These are phyloP conservation scores for Mantis religiosa DNA, from an alignment of 2,888 invertebrate genomes.

Conservation along the genomic window DNA sequence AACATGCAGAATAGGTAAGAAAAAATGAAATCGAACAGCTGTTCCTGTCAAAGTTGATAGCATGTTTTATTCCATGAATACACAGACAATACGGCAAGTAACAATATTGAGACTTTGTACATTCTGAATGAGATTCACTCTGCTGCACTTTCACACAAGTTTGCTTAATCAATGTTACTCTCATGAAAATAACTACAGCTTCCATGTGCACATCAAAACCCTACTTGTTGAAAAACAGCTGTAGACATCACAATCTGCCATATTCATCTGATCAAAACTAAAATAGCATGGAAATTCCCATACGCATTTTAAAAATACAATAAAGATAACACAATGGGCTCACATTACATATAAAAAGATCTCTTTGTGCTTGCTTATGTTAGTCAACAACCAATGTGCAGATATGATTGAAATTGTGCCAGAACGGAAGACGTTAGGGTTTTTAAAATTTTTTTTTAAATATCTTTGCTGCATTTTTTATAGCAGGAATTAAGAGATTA, in stretches of 20 bases:
- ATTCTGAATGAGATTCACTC: constrained; percentile 27
- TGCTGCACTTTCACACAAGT: constrained; percentile 9
- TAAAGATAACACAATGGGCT: constrained; percentile 20
- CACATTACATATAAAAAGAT: constrained; percentile 29
- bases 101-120: constrained; percentile 31
- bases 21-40: background rate
- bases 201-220: constrained; percentile 21
- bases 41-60: constrained; percentile 20
- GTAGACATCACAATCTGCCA: constrained; percentile 17
- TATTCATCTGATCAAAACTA: constrained; percentile 18
- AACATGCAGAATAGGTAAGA: background rate
- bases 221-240: constrained; percentile 6
- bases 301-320: constrained; percentile 19
- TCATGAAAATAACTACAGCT: constrained; percentile 20
- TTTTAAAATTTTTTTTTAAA: constrained; percentile 15
- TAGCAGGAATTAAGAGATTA: constrained; percentile 17
- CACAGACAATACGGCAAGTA: constrained; percentile 32
- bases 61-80: constrained; percentile 31
- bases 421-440: constrained; percentile 30
- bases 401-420: constrained; percentile 28
- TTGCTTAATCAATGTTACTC: constrained; percentile 11
- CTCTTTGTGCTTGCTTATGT: constrained; percentile 23
- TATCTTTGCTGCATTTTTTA: constrained; percentile 4
- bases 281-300: constrained; percentile 1
- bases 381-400: constrained; percentile 29